phyloP scores from a whole-genome alignment of 1,140 invertebrate genomes.

The Aleiodes sp. region DNA sequence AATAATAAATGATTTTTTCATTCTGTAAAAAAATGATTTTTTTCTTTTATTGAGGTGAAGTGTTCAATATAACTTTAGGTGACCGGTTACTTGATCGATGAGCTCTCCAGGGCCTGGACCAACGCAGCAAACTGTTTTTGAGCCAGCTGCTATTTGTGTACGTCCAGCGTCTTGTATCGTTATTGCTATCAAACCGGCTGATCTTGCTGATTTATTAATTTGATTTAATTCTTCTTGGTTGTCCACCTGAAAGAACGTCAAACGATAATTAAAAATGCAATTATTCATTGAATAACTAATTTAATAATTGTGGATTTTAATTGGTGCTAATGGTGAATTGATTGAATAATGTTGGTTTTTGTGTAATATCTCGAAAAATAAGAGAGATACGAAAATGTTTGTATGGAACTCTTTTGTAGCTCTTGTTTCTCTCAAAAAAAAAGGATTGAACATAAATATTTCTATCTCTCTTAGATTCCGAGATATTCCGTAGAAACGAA shows the following conservation, averaged over 20 bases:
- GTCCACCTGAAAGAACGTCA: conserved; percentile 69
- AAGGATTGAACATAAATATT: too few relatives aligned
- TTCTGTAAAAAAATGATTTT: conserved; percentile 1
- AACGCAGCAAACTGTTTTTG: conserved; percentile 87
- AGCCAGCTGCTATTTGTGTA: conserved; percentile 88
- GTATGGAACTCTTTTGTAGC: too few relatives aligned
- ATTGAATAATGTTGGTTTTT: too few relatives aligned
- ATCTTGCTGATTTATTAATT: conserved; percentile 74
- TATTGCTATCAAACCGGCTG: conserved; percentile 75
- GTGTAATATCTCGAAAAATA: too few relatives aligned
- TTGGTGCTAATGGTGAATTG: too few relatives aligned
- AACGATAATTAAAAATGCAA: too few relatives aligned
- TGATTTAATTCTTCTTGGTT: conserved; percentile 73
- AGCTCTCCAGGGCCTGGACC: conserved; percentile 83
- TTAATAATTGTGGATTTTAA: too few relatives aligned
- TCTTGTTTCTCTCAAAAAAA: too few relatives aligned
- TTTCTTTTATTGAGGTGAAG: neutral
- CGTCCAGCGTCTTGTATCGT: conserved; percentile 88
- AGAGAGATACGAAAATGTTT: too few relatives aligned
- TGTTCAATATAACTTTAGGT: conserved; percentile 83
- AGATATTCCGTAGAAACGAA: too few relatives aligned
- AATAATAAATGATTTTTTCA: conserved; percentile 19
- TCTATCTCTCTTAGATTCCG: too few relatives aligned
- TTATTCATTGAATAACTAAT: too few relatives aligned
- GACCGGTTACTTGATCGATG: conserved; percentile 86